Conservation (phyloP, 2,113 vertebrate species). For the Atlantisia rogersi region DNA sequence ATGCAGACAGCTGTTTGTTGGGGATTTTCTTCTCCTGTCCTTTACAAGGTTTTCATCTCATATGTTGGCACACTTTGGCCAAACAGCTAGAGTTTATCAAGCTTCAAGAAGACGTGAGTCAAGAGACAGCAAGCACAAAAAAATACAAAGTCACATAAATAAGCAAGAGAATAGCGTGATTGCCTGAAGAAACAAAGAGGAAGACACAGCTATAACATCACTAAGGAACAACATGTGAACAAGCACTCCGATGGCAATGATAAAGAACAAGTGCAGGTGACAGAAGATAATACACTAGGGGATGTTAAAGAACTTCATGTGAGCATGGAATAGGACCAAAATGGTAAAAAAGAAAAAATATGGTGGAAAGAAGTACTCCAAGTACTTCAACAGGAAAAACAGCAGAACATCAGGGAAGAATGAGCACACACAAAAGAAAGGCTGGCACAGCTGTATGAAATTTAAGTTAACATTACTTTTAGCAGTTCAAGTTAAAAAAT, state of each 20-base stretch:
- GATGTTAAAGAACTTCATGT: background rate
- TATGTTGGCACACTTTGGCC: background rate
- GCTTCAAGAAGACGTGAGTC: background rate
- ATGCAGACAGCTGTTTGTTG: background rate
- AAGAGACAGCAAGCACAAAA: background rate
- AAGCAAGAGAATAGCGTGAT: background rate
- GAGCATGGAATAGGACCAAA: background rate
- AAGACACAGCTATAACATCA: background rate
- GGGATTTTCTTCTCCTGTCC: accelerated
- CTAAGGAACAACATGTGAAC: background rate
- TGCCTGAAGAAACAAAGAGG: background rate
- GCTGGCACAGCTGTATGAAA: background rate
- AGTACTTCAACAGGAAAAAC: background rate
- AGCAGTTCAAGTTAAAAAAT: background rate
- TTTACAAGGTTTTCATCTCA: background rate
- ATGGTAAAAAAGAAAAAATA: background rate
- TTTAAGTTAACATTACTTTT: background rate
- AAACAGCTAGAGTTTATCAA: background rate
- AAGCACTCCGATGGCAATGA: background rate
- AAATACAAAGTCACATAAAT: background rate
- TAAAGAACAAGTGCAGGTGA: background rate
- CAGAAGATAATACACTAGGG: background rate
- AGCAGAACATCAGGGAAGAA: background rate
- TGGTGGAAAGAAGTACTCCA: background rate
- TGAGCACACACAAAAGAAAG: background rate